These are phyloP conservation scores for Anguilla japonica DNA, from an alignment of 2,113 vertebrate genomes.

Conservation along the genomic window DNA sequence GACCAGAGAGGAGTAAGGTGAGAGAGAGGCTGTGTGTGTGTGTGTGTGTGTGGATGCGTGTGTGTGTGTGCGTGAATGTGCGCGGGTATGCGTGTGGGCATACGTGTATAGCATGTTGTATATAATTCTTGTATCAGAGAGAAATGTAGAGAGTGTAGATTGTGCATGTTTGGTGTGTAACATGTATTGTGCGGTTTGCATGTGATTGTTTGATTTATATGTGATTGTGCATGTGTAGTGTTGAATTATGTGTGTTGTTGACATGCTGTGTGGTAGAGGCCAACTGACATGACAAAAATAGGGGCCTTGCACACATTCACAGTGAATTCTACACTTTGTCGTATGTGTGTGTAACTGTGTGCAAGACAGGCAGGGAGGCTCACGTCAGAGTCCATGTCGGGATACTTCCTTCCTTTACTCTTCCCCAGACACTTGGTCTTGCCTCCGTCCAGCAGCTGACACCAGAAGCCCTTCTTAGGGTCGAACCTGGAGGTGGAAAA, in stretches of 20 bases:
- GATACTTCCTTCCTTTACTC: conserved; percentile 87
- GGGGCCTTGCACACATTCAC: no score
- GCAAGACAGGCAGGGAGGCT: conserved; percentile 42
- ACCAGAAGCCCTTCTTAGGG: conserved; percentile 91
- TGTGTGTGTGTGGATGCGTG: background rate
- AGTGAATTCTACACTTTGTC: no score
- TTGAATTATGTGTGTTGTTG: no score
- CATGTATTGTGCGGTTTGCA: no score
- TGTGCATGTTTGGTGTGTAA: no score
- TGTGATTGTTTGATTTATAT: no score
- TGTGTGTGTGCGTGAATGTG: background rate
- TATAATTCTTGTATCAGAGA: background rate
- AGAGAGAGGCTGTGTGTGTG: background rate
- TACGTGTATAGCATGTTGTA: background rate
- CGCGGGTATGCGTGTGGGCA: background rate
- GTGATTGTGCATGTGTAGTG: no score
- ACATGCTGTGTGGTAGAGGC: no score
- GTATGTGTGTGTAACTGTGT: no score
- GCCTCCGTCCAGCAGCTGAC: conserved; percentile 84
- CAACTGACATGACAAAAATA: no score
- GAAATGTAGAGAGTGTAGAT: no score
- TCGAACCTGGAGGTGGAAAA: conserved; percentile 72
- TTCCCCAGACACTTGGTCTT: conserved; percentile 88
- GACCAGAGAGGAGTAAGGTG: background rate
- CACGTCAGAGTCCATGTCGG: conserved; percentile 86